phyloP scores from a whole-genome alignment of 2,888 invertebrate species.

The Agonopterix heracliana region DNA sequence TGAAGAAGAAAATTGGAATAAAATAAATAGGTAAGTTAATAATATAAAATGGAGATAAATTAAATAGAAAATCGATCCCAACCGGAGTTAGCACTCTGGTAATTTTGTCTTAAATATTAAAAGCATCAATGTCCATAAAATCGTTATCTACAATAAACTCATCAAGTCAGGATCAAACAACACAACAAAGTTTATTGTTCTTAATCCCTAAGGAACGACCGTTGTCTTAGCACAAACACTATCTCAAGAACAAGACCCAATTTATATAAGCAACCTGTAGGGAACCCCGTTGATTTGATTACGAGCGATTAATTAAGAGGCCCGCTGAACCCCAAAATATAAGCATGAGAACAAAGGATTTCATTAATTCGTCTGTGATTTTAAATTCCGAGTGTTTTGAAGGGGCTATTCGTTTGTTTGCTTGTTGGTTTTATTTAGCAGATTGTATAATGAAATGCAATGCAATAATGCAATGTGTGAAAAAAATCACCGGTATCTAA shows the following conservation, averaged over 20 bases:
- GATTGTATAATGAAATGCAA: too few relatives aligned
- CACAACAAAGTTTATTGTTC: slow-evolving; percentile 6
- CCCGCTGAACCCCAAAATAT: slow-evolving; percentile 40
- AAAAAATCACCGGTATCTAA: too few relatives aligned
- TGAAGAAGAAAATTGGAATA: too few relatives aligned
- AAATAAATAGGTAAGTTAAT: too few relatives aligned
- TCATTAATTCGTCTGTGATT: slow-evolving; percentile 50
- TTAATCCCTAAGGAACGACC: not conserved
- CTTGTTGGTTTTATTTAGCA: not conserved
- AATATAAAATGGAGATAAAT: too few relatives aligned
- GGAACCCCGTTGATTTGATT: slow-evolving; percentile 52
- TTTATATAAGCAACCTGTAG: slow-evolving; percentile 40
- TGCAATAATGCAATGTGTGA: too few relatives aligned
- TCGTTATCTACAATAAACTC: not conserved
- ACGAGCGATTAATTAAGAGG: slow-evolving; percentile 57
- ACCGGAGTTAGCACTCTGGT: too few relatives aligned
- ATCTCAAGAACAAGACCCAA: slow-evolving; percentile 31
- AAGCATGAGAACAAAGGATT: slow-evolving; percentile 44
- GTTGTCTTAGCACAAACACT: not conserved
- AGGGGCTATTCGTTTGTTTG: not conserved
- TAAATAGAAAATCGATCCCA: too few relatives aligned
- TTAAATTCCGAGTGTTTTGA: slow-evolving; percentile 26
- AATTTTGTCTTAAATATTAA: too few relatives aligned
- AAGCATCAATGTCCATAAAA: too few relatives aligned
- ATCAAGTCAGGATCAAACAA: not conserved